phyloP scores from a whole-genome alignment of 2,797 vertebrate genomes.

The Cheirogaleus major region DNA sequence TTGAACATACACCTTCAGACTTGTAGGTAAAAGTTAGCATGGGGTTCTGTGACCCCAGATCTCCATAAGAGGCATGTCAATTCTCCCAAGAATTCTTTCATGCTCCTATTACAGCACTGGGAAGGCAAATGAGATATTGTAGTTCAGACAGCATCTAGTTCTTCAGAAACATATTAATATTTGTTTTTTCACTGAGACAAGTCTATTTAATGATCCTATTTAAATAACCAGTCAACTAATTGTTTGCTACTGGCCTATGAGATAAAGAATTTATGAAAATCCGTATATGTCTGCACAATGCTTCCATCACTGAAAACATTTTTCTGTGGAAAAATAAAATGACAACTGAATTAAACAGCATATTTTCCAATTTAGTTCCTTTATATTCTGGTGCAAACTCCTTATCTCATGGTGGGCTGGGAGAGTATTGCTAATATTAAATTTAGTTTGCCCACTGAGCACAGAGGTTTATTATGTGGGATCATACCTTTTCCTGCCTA shows the following conservation, averaged over 20 bases:
- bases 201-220: background rate
- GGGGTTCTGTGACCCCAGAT: background rate
- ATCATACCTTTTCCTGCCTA: background rate
- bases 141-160: background rate
- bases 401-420: background rate
- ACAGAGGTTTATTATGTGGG: background rate
- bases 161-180: background rate
- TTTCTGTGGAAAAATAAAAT: background rate
- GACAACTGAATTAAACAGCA: background rate
- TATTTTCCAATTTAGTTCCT: background rate
- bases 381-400: background rate
- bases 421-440: background rate
- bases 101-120: background rate
- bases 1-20: too few relatives aligned
- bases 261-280: background rate
- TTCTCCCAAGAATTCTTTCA: background rate
- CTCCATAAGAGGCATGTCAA: background rate
- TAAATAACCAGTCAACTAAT: background rate
- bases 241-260: background rate
- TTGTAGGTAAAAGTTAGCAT: background rate
- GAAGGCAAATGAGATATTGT: background rate
- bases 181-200: background rate
- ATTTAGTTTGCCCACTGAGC: background rate
- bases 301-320: background rate
- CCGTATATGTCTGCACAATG: background rate